Conservation (phyloP, 2,888 invertebrate species). For the Drosophila yooni region DNA sequence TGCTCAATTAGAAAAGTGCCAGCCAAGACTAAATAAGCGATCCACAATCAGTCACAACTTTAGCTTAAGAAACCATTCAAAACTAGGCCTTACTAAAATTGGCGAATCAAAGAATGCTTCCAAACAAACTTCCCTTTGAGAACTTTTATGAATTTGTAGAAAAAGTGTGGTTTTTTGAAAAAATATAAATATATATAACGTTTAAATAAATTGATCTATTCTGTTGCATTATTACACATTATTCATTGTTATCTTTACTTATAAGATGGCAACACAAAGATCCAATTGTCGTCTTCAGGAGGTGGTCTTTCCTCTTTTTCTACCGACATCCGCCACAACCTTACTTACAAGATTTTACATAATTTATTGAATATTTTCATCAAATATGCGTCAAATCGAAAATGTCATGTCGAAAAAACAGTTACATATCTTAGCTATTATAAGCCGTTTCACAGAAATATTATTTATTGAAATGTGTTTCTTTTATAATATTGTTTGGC, state of each 20-base stretch:
- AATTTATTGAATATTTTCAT: neutral
- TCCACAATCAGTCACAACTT: neutral
- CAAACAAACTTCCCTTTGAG: neutral
- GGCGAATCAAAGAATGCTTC: neutral
- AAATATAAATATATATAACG: rapidly evolving
- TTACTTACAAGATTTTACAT: neutral
- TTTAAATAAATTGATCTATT: neutral
- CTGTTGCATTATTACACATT: neutral
- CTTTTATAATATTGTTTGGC: neutral
- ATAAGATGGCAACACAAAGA: neutral
- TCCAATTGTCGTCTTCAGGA: neutral
- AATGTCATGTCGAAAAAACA: neutral
- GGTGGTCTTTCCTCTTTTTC: neutral
- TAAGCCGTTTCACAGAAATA: neutral
- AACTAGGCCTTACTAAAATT: neutral
- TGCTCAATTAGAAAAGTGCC: constrained; percentile 58
- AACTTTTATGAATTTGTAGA: neutral
- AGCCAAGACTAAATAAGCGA: constrained; percentile 64
- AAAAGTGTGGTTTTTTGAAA: neutral
- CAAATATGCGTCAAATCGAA: neutral
- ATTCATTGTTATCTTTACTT: neutral
- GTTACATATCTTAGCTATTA: neutral
- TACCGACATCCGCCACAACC: neutral
- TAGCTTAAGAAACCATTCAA: neutral
- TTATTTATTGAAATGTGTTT: neutral